Conservation (phyloP, 2,113 vertebrate genomes). For the Caranx ignobilis region DNA sequence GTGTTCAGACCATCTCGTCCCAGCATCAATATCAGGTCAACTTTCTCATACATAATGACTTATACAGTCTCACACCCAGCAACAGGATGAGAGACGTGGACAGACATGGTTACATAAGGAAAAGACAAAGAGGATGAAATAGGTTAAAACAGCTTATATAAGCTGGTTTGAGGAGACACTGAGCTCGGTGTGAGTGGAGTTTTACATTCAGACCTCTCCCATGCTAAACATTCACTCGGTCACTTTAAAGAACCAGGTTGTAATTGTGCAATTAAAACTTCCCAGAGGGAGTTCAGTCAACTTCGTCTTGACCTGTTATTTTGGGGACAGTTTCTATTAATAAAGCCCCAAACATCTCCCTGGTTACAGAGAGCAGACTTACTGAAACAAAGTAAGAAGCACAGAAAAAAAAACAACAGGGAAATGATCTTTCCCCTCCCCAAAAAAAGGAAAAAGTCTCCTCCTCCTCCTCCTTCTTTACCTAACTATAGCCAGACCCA, state of each 20-base stretch:
- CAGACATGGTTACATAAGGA: constrained; percentile 30
- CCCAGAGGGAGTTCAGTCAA: constrained; percentile 43
- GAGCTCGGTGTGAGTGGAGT: constrained; percentile 5
- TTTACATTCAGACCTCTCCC: constrained; percentile 10
- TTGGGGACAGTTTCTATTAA: constrained; percentile 73
- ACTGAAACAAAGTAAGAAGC: constrained; percentile 34
- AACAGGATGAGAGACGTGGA: background rate
- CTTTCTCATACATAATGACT: background rate
- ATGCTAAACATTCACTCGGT: background rate
- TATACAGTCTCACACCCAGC: background rate
- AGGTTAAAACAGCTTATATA: constrained; percentile 31
- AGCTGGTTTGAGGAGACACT: constrained; percentile 22
- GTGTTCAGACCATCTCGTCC: background rate
- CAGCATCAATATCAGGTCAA: background rate
- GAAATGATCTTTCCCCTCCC: constrained; percentile 57
- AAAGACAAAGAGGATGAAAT: constrained; percentile 14
- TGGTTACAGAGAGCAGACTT: constrained; percentile 68
- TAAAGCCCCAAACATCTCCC: constrained; percentile 75
- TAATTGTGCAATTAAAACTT: constrained; percentile 31
- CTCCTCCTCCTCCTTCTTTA: constrained; percentile 27
- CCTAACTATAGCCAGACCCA: constrained; percentile 66
- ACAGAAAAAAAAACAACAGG: constrained; percentile 49
- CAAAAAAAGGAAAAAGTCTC: constrained; percentile 15
- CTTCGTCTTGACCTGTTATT: constrained; percentile 61
- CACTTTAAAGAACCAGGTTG: background rate